Evolutionary conservation across 2,888 invertebrate genomes (phyloP).

Genomic region (Amphipyra tragopoginis): DNA sequence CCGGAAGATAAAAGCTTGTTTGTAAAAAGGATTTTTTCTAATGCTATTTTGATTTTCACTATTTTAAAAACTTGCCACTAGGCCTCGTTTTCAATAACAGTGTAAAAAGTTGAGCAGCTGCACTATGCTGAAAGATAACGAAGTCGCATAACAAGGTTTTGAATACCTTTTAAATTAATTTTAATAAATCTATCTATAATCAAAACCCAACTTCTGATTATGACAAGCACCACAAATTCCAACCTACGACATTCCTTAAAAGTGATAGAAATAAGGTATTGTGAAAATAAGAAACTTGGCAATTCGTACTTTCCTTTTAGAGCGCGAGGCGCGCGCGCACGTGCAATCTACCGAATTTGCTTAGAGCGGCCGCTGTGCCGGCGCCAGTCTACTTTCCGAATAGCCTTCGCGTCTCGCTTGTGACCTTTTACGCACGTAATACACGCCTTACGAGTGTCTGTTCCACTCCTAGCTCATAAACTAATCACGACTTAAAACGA

Average conservation of each 20-base stretch:
- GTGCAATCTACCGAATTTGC: constrained; percentile 83
- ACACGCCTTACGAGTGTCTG: constrained; percentile 74
- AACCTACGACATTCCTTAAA: constrained; percentile 19
- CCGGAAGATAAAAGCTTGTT: too few species aligned
- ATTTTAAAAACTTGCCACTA: too few species aligned
- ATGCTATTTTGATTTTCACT: too few species aligned
- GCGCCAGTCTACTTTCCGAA: constrained; percentile 88
- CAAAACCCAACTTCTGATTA: not conserved
- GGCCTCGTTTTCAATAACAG: too few species aligned
- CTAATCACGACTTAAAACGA: constrained; percentile 63
- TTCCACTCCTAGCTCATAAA: constrained; percentile 76
- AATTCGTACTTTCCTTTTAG: constrained; percentile 57
- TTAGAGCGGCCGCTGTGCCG: constrained; percentile 73
- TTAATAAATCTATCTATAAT: too few species aligned
- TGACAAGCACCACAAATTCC: not conserved
- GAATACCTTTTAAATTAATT: too few species aligned
- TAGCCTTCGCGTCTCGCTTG: constrained; percentile 88
- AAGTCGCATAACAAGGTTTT: too few species aligned
- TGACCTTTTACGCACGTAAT: constrained; percentile 86
- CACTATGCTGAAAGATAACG: too few species aligned
- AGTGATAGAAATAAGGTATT: constrained; percentile 39
- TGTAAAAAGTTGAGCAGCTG: too few species aligned
- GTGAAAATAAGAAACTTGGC: constrained; percentile 42
- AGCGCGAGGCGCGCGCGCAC: constrained; percentile 45
- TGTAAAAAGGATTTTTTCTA: too few species aligned